phyloP scores from a whole-genome alignment of 2,888 invertebrate genomes.

The Ctenicera cuprea region DNA sequence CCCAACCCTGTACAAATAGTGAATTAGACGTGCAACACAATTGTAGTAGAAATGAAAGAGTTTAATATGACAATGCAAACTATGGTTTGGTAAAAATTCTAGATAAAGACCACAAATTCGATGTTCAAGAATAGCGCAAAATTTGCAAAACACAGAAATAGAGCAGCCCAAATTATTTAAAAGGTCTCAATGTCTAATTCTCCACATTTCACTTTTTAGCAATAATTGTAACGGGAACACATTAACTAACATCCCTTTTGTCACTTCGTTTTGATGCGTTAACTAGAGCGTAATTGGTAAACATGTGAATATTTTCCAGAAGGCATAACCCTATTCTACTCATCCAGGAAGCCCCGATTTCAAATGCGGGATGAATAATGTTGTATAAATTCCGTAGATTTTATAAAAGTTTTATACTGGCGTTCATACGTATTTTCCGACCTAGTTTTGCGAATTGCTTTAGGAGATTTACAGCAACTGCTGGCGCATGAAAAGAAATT shows the following conservation, averaged over 20 bases:
- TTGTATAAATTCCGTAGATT: background rate
- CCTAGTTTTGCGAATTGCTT: slow-evolving; percentile 5
- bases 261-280: background rate
- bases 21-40: too few species aligned
- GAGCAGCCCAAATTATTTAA: too few species aligned
- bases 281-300: slow-evolving; percentile 4
- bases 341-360: background rate
- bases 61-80: too few species aligned
- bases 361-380: background rate
- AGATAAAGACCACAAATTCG: too few species aligned
- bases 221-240: background rate
- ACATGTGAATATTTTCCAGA: background rate
- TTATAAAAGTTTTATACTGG: slow-evolving; percentile 1
- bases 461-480: slow-evolving; percentile 6
- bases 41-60: too few species aligned
- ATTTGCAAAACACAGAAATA: too few species aligned
- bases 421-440: slow-evolving; percentile 9
- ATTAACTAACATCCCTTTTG: background rate
- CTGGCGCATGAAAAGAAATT: slow-evolving; percentile 1
- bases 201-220: background rate
- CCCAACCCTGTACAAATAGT: too few species aligned
- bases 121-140: too few species aligned
- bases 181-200: background rate
- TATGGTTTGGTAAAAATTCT: too few species aligned
- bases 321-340: background rate